Base-by-base conservation (phyloP, 2,113 vertebrate genomes). In the Helogale parvula region DNA sequence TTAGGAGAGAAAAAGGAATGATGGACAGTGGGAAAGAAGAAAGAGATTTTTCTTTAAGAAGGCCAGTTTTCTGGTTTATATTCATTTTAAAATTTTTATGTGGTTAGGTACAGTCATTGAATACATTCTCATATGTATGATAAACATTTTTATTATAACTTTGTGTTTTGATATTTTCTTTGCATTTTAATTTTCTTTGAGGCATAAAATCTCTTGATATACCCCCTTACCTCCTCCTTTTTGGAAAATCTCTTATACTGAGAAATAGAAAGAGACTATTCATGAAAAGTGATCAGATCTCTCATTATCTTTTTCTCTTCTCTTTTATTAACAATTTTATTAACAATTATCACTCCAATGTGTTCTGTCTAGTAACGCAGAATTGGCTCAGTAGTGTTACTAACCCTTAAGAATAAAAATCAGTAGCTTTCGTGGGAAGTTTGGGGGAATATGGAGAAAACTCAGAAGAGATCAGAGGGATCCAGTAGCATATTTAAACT, bases 241-340 rank as follows among this genome's bases (percentile, higher is more conserved):
- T 38, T n/a, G 13, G 25, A 54, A 1, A 45, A 11, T 76, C 57
- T 92, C 35, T 77, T 66, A 19, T 65, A 52, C 19, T 52, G 7
- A 69, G 35, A 88, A 76, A 84, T 66, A 80, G 41, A 8, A 80
- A 96, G 35, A 69, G 86, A 33, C 13, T 84, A 60, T 33, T n/a
- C 19, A 33, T 45, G 19, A 87, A 6, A 1, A 12, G 0, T 41
- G 35, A 31, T 72, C 25, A 85, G 0, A 4, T 50, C n/a, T 77
- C n/a, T 31, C 31, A 69, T 52, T 90, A 63, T 16, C 35, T 81
- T 71, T 95, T 88, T 90, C 15, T 91, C 66, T 82, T 60, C 33
- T 84, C 11, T 86, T 89, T 68, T 85, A 52, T 97, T 71, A 86
- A 89, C 23, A 81, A 12, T 35, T 29, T 68, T 85, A 52, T 97